Evolutionary conservation across 2,888 invertebrate species (phyloP), one percentile per base, ranked within the genome.

Genomic region (Seira ritae): DNA sequence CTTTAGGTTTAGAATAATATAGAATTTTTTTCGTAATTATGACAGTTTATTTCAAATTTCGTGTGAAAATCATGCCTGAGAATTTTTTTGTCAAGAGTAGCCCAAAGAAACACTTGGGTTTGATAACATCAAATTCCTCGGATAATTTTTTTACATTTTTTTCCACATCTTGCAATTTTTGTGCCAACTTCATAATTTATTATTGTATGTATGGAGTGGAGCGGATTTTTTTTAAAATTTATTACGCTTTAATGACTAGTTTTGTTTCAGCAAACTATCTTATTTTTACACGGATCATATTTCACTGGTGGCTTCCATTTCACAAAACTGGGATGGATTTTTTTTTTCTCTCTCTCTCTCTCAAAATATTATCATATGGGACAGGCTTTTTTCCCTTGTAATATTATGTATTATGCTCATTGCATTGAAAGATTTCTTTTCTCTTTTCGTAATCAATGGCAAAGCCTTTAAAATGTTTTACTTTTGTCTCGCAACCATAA

Each of bases 311-410:
- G 20, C 62, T 62, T 62, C 62, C 62, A 62, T 10, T 62, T 62
- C 4, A 62, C 2, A 31, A 79, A 80, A 73, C 65, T 22, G 80
- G 73, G 80, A 80, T 62, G 24, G 50, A 10, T 22, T 66, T 19
- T 15, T 68, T 37, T 68, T 31, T 68, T 68, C n/a, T 24, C 20
- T 66, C 17, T 17, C 12, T 62, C 62, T 15, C 62, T n/a, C 62
- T 15, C 62, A 4, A 62, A 62, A 31, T 31, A 4, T 31, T 31
- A 31, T 2, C 31, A 31, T 31, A 31, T 8, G 31, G 31, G 31
- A 31, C 31, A 31, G 8, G 24, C 31, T 37, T 4, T 42, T 42
- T 42, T 12, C 42, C 42, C 42, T 8, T 50, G 50, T 70, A 8
- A 46, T 20, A 20, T 20, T 68, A 20, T 42, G 15, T 19, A 10